These are phyloP conservation scores for Beris chalybata DNA, from an alignment of 2,888 invertebrate genomes.

Conservation along the genomic window DNA sequence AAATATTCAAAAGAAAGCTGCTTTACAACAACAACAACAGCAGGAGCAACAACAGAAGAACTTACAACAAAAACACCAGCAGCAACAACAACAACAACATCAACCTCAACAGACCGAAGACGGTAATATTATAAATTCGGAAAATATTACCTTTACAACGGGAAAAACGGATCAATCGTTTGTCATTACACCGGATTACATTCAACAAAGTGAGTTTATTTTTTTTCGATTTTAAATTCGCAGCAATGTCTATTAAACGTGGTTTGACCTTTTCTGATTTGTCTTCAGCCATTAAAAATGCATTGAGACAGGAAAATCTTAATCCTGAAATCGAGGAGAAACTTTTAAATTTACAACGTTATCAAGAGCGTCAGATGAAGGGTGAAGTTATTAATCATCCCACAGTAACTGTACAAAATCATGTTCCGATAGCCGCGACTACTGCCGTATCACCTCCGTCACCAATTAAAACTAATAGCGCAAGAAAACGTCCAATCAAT, in stretches of 20 bases:
- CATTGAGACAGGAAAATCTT: conserved; percentile 86
- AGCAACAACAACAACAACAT: conserved; percentile 25
- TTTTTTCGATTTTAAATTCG: too few relatives aligned
- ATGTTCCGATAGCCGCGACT: conserved; percentile 4
- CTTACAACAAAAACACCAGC: conserved; percentile 52
- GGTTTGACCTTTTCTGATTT: neutral
- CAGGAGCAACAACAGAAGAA: conserved; percentile 49
- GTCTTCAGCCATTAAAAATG: conserved; percentile 82
- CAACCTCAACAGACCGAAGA: conserved; percentile 19
- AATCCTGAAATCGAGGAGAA: conserved; percentile 94
- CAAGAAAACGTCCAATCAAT: conserved; percentile 33
- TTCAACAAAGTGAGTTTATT: conserved; percentile 80
- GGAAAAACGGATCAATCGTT: conserved; percentile 59
- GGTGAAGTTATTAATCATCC: conserved; percentile 19
- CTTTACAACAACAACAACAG: conserved; percentile 51
- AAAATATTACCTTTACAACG: neutral
- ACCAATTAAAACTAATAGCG: conserved; percentile 17
- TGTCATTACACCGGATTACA: conserved; percentile 88
- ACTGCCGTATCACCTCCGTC: conserved; percentile 35
- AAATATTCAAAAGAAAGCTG: conserved; percentile 51
- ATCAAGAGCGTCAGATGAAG: conserved; percentile 78
- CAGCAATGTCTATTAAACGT: neutral
- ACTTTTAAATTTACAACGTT: conserved; percentile 81
- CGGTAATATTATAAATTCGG: neutral
- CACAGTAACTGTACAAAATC: neutral